phyloP scores from a whole-genome alignment of 2,797 vertebrate genomes.

The Austrolebias charrua region DNA sequence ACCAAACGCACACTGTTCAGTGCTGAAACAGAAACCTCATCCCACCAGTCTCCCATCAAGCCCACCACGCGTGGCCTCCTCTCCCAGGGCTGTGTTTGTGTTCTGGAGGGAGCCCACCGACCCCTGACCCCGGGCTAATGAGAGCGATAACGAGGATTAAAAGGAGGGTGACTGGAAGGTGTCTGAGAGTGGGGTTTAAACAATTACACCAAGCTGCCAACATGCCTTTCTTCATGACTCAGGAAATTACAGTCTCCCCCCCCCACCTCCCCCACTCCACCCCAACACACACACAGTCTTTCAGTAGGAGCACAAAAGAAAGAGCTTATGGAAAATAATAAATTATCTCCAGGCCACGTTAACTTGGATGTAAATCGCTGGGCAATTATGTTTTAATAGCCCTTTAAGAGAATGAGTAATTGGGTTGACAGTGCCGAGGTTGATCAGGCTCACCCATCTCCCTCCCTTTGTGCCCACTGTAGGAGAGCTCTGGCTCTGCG shows the following conservation, averaged over 20 bases:
- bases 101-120: constrained; percentile 67
- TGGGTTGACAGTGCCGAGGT: constrained; percentile 78
- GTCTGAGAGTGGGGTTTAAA: constrained; percentile 79
- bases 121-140: constrained; percentile 75
- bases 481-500: constrained; percentile 49
- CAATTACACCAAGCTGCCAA: constrained; percentile 77
- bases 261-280: no score
- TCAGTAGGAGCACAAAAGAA: constrained; percentile 73
- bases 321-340: constrained; percentile 85
- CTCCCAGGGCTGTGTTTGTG: constrained; percentile 69
- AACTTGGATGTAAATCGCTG: constrained; percentile 84
- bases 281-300: constrained; percentile 49
- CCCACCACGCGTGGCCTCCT: constrained; percentile 49
- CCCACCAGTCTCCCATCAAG: constrained; percentile 33
- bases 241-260: constrained; percentile 78
- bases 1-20: not conserved
- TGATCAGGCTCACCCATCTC: constrained; percentile 80
- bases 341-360: constrained; percentile 81
- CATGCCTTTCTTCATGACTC: constrained; percentile 79
- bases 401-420: constrained; percentile 87
- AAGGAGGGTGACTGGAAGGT: constrained; percentile 76
- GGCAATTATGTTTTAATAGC: constrained; percentile 87
- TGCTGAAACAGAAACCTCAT: constrained; percentile 22
- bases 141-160: constrained; percentile 80
- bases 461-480: constrained; percentile 63